Conservation (phyloP, 2,113 vertebrate genomes). For the Brienomyrus brachyistius region DNA sequence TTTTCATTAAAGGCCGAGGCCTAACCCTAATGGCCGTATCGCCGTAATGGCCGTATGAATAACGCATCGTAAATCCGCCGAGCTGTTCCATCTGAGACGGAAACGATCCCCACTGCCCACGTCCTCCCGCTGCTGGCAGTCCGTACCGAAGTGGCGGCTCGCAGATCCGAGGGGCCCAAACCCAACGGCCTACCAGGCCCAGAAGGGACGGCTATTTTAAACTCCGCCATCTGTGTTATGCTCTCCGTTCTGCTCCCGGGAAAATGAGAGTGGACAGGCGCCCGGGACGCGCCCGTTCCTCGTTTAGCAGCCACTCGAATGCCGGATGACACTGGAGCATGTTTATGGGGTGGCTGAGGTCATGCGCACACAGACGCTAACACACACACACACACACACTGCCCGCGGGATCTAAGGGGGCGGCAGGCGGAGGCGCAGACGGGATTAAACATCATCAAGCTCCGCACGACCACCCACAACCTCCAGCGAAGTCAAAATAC, state of each 20-base stretch:
- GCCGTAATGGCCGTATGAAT: neutral
- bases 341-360: too few relatives aligned
- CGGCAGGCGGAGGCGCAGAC: neutral
- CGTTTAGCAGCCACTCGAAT: neutral
- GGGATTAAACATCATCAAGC: neutral
- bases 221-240: neutral
- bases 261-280: neutral
- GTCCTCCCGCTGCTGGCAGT: neutral
- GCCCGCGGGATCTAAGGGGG: neutral
- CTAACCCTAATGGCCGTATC: neutral
- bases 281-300: neutral
- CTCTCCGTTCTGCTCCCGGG: neutral
- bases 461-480: neutral
- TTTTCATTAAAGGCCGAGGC: constrained; percentile 8
- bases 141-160: neutral
- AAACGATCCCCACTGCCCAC: neutral
- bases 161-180: neutral
- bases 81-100: neutral
- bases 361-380: neutral
- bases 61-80: neutral
- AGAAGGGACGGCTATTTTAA: neutral
- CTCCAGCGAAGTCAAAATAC: too few relatives aligned
- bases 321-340: neutral
- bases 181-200: neutral
- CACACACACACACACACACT: neutral